A percentile compares a stretch with the other conserved stretches of the same genome.
Conservation (phyloP, 2,888 invertebrate species). For the Aspidapion aeneum region DNA sequence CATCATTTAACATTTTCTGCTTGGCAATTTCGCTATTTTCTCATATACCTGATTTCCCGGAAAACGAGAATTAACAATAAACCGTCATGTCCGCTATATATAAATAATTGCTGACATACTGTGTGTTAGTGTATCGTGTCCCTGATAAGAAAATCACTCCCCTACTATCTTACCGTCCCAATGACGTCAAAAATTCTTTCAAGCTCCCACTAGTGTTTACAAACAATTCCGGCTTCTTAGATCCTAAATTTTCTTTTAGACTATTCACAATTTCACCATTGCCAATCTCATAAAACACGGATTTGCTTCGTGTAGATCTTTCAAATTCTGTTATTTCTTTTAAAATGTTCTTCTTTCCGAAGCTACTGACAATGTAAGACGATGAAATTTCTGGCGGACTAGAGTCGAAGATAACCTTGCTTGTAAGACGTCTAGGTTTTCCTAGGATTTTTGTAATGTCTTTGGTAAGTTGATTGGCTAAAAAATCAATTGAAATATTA, state of each 20-base stretch:
- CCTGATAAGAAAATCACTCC: too few species aligned
- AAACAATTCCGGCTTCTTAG: slow-evolving; percentile 1
- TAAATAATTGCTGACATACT: too few species aligned
- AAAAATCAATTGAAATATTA: background rate
- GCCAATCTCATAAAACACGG: slow-evolving; percentile 10
- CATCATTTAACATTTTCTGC: too few species aligned
- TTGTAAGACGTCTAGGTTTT: slow-evolving; percentile 14
- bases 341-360: slow-evolving; percentile 7
- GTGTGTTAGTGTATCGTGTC: too few species aligned
- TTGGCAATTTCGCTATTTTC: too few species aligned
- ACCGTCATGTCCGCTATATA: too few species aligned
- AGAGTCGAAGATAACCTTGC: slow-evolving; percentile 13
- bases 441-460: slow-evolving; percentile 10
- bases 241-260: slow-evolving; percentile 1
- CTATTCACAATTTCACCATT: background rate
- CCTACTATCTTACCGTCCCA: slow-evolving; percentile 19
- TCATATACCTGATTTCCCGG: too few species aligned
- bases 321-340: slow-evolving; percentile 8
- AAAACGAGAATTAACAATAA: too few species aligned
- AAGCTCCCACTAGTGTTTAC: background rate
- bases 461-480: slow-evolving; percentile 11
- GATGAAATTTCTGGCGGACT: slow-evolving; percentile 14
- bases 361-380: slow-evolving; percentile 10
- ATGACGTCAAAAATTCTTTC: slow-evolving; percentile 8
- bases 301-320: background rate